Base-by-base conservation (phyloP, 2,888 invertebrate genomes). In the Druceiella hillmani region DNA sequence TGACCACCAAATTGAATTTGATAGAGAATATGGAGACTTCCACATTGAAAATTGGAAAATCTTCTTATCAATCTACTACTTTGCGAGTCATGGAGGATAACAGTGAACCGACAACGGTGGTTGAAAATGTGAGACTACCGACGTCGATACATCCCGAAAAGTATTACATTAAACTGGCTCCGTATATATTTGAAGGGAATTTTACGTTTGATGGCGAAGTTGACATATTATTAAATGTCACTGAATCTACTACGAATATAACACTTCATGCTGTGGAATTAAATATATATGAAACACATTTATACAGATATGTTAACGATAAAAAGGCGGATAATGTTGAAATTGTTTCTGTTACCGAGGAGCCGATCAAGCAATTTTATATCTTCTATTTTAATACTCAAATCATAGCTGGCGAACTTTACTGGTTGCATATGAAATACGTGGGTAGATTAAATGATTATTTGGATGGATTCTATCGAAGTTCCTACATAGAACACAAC, bases 381-480 rank as follows among this genome's bases (percentile, higher is more conserved):
- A 75, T 85, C 17, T 62, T 90, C 41, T 66, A 73, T 39, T 61
- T 86, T 47, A 66, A 69, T 15, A 74, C 76, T 33, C 59, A 64
- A 14, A 57, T 90, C 42, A 62, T 65, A 46, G 65, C 61, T 9
- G 81, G 79, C 9, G 63, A 67, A 29, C 73, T 76, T 44, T 90
- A 88, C 57, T 61, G 75, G 33, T 57, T 92, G 45, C 67, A 75
- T 46, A 79, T 90, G 43, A 75, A 76, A 31, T 92, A 81, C 54
- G 66, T 71, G 3, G 91, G 89, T 1, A 66, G 77, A 41, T 65
- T 91, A 33, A 83, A 83, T 53, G 85, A 88, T 55, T 74, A 81
- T 47, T 64, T 89, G 20, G 79, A 83, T 52, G 90, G 89, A 27
- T 88, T 90, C 61, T 90, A 89, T 55, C 74, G 87, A 50, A 88